Evolutionary conservation across 2,888 invertebrate genomes (phyloP).

Genomic region (Orthosia gracilis): DNA sequence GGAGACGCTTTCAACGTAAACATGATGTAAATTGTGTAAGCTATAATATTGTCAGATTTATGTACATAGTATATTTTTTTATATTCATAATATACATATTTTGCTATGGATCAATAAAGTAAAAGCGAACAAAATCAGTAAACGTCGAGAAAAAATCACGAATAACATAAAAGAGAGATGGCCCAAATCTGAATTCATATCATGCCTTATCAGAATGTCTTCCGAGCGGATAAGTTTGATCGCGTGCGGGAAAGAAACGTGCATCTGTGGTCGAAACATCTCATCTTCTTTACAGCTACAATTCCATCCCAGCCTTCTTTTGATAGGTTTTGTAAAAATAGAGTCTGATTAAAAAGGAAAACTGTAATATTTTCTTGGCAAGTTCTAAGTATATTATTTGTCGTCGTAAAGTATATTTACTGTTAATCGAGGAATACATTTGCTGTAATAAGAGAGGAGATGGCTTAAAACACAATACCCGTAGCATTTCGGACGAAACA

Average conservation of each 20-base stretch:
- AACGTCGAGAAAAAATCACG: constrained; percentile 71
- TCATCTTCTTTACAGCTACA: constrained; percentile 79
- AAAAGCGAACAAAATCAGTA: constrained; percentile 65
- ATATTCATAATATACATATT: constrained; percentile 67
- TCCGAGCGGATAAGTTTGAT: constrained; percentile 77
- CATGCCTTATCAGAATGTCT: constrained; percentile 80
- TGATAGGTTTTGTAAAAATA: constrained; percentile 70
- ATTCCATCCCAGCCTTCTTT: constrained; percentile 70
- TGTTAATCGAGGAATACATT: constrained; percentile 69
- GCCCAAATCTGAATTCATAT: constrained; percentile 80
- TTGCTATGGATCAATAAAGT: constrained; percentile 65
- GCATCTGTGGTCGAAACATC: constrained; percentile 79
- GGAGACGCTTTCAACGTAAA: constrained; percentile 63
- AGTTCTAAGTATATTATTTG: constrained; percentile 53
- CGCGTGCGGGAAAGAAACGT: constrained; percentile 73
- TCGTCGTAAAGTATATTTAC: constrained; percentile 66
- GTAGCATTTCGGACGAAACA: constrained; percentile 84
- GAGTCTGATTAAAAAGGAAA: constrained; percentile 71
- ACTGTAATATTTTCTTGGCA: constrained; percentile 40
- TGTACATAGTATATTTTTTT: constrained; percentile 63
- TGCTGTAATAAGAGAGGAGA: constrained; percentile 72
- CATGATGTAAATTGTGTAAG: constrained; percentile 63
- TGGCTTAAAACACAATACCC: constrained; percentile 81
- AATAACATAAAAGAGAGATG: constrained; percentile 75
- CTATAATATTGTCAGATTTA: constrained; percentile 64